Evolutionary conservation across 2,113 vertebrate genomes (phyloP).

Genomic region (Myiozetetes cayanensis): DNA sequence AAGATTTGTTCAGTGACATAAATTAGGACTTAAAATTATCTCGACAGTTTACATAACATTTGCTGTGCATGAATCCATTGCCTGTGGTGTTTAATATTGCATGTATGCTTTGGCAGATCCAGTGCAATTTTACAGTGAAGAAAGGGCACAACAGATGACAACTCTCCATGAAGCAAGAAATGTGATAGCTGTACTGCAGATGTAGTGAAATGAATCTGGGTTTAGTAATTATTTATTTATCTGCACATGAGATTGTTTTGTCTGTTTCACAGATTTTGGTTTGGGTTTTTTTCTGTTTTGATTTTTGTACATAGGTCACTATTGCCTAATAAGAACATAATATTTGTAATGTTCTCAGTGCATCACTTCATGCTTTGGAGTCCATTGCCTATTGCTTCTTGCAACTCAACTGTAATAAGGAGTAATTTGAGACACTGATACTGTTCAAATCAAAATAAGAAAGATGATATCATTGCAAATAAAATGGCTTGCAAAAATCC

Average conservation of each 20-base stretch:
- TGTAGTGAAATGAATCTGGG: not conserved
- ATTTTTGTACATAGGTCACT: not conserved
- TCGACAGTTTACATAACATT: conserved; percentile 3
- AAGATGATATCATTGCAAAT: not conserved
- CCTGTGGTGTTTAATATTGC: conserved; percentile 39
- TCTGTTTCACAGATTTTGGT: not conserved
- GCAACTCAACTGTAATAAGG: not conserved
- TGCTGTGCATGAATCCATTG: not conserved
- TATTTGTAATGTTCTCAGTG: not conserved
- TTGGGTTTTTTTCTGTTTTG: not conserved
- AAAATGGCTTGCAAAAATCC: not conserved
- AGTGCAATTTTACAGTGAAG: not conserved
- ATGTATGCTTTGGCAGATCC: conserved; percentile 16
- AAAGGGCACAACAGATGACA: conserved; percentile 13
- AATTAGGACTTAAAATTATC: not conserved
- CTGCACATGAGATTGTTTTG: not conserved
- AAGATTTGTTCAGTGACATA: not conserved
- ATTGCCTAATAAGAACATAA: not conserved
- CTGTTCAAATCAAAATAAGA: not conserved
- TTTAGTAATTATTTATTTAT: not conserved
- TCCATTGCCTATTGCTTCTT: not conserved
- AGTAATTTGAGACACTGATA: not conserved
- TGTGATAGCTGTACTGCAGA: not conserved
- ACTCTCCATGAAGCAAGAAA: not conserved
- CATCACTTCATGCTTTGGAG: not conserved